phyloP scores from a whole-genome alignment of 2,113 vertebrate genomes.

The Onychostoma macrolepis region DNA sequence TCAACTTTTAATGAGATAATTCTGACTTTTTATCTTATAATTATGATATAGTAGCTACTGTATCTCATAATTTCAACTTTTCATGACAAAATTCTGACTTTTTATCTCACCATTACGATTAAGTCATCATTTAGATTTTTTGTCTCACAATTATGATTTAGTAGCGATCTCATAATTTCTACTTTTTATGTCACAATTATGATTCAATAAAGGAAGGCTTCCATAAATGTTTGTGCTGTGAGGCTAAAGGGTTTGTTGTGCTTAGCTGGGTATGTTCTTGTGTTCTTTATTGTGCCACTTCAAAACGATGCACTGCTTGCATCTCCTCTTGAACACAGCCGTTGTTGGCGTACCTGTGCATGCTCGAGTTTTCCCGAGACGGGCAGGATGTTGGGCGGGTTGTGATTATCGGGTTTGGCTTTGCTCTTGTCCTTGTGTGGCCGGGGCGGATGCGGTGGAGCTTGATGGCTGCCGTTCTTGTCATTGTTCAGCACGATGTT shows the following conservation, averaged over 20 bases:
- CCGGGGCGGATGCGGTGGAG: slow-evolving; percentile 46
- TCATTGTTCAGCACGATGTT: slow-evolving; percentile 75
- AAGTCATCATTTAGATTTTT: too few relatives aligned
- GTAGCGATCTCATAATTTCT: too few relatives aligned
- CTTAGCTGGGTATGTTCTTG: neutral
- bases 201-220: neutral
- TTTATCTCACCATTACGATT: too few relatives aligned
- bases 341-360: slow-evolving; percentile 63
- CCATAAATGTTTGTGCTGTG: too few relatives aligned
- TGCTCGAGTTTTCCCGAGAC: slow-evolving; percentile 86
- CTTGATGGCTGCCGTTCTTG: slow-evolving; percentile 73
- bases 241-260: too few relatives aligned
- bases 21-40: neutral
- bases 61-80: neutral
- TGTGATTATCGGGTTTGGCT: slow-evolving; percentile 58
- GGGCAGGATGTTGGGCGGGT: slow-evolving; percentile 84
- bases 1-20: too few relatives aligned
- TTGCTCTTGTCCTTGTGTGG: slow-evolving; percentile 76
- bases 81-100: neutral
- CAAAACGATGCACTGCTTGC: neutral
- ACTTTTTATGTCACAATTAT: too few relatives aligned
- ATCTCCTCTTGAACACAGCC: too few relatives aligned
- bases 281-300: neutral
- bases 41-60: too few relatives aligned
- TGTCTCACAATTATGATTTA: too few relatives aligned